Percentiles rank a stretch among this genome's conserved stretches.
phyloP scores from a whole-genome alignment of 2,797 vertebrate species.

The Melanotaenia trifasciata region DNA sequence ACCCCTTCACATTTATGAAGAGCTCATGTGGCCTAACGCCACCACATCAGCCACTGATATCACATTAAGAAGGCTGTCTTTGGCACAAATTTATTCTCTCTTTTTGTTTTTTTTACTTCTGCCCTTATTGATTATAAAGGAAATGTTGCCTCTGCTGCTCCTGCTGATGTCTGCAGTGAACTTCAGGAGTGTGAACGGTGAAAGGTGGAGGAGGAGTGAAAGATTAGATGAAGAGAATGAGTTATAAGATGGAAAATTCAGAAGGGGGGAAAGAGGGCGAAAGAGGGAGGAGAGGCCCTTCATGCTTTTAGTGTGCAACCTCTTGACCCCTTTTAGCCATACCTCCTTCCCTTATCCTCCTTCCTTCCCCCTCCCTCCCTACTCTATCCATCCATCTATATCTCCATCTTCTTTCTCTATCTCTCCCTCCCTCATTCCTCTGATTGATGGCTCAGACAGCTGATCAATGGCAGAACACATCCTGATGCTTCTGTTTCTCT shows the following conservation, averaged over 20 bases:
- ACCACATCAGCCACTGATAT: slow-evolving; percentile 1
- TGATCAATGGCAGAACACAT: slow-evolving; percentile 73
- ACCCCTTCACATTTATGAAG: slow-evolving; percentile 3
- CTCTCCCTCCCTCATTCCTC: slow-evolving; percentile 25
- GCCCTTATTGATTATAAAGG: slow-evolving; percentile 39
- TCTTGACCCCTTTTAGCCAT: slow-evolving; percentile 76
- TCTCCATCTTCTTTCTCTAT: slow-evolving; percentile 17
- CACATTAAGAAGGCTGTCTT: slow-evolving; percentile 4
- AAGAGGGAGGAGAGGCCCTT: slow-evolving; percentile 45
- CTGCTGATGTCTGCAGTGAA: slow-evolving; percentile 43
- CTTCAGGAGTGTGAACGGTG: background rate
- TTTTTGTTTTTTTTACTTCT: background rate
- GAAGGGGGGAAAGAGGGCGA: slow-evolving; percentile 20
- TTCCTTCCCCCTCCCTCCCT: slow-evolving; percentile 1
- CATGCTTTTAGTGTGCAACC: slow-evolving; percentile 77
- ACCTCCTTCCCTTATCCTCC: slow-evolving; percentile 62
- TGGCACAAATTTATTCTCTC: background rate
- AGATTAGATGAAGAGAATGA: slow-evolving; percentile 38
- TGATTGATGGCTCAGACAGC: slow-evolving; percentile 74
- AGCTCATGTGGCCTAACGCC: background rate
- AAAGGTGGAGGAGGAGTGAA: background rate
- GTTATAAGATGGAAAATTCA: slow-evolving; percentile 57
- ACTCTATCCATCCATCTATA: slow-evolving; percentile 14
- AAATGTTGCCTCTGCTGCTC: background rate
- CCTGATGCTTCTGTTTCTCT: slow-evolving; percentile 65